Conservation (phyloP, 2,888 invertebrate species). For the Vannuccia rotundouncinata region DNA sequence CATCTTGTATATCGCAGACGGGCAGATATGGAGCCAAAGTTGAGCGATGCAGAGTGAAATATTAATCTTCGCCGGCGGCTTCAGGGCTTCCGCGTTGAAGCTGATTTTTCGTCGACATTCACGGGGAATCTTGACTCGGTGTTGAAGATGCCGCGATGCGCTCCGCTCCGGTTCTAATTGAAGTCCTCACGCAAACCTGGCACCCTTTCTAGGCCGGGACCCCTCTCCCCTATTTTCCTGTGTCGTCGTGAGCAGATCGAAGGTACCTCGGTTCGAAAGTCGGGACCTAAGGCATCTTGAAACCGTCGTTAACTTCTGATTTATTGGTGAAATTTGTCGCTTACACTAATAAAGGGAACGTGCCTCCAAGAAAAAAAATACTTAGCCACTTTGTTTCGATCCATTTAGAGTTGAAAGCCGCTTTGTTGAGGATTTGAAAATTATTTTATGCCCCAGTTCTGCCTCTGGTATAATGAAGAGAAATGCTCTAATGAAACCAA, state of each 20-base stretch:
- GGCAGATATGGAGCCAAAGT: too few species aligned
- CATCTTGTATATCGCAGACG: too few species aligned
- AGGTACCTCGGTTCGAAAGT: neutral
- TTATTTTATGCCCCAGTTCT: too few species aligned
- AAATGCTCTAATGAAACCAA: too few species aligned
- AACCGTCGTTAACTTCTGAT: neutral
- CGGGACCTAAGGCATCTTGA: neutral
- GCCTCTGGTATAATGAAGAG: too few species aligned
- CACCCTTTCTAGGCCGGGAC: neutral
- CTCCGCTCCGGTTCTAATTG: neutral
- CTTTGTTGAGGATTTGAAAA: too few species aligned
- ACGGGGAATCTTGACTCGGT: neutral
- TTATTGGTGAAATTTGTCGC: constrained; percentile 4
- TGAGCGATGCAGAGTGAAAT: neutral
- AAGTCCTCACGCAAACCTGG: neutral
- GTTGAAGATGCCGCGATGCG: neutral
- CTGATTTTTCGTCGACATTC: neutral
- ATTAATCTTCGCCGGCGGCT: constrained; percentile 23
- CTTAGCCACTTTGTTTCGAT: too few species aligned
- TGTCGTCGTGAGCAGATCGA: neutral
- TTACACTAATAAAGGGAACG: too few species aligned
- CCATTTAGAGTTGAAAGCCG: too few species aligned
- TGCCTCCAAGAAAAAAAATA: too few species aligned
- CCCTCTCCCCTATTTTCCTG: neutral
- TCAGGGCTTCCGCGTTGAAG: neutral